These are phyloP conservation scores for Cossypha caffra DNA, from an alignment of 2,797 vertebrate species.

Conservation along the genomic window DNA sequence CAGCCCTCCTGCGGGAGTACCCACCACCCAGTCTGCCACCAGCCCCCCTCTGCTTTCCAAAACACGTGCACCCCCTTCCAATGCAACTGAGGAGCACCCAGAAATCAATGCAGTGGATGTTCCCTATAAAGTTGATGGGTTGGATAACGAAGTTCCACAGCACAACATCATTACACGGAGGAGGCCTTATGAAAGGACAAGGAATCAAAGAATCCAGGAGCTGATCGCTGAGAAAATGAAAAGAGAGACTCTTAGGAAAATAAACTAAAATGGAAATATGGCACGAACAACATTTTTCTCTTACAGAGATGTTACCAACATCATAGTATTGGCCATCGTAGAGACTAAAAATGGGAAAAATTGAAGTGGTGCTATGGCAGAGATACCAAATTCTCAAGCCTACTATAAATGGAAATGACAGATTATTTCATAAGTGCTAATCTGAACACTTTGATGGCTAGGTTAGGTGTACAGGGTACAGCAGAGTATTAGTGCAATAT, in stretches of 20 bases:
- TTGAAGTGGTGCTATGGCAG: conserved; percentile 68
- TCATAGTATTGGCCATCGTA: conserved; percentile 3
- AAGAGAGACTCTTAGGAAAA: conserved; percentile 79
- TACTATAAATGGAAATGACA: conserved; percentile 32
- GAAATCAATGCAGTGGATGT: conserved; percentile 88
- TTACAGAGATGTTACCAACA: conserved; percentile 74
- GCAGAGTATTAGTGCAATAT: conserved; percentile 63
- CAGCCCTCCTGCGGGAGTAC: background rate
- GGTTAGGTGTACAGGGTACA: conserved; percentile 31
- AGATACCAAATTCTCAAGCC: conserved; percentile 63
- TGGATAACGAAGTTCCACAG: conserved; percentile 82
- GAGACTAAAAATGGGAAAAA: conserved; percentile 34
- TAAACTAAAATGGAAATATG: conserved; percentile 72
- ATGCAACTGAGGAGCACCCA: conserved; percentile 75
- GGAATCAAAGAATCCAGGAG: conserved; percentile 95
- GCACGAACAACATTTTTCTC: conserved; percentile 64
- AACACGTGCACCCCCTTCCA: conserved; percentile 26
- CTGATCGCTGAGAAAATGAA: conserved; percentile 91
- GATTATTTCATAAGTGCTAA: conserved; percentile 47
- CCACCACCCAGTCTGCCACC: conserved; percentile 32
- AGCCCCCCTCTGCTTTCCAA: conserved; percentile 35
- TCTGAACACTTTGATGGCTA: conserved; percentile 19
- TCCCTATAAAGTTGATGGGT: conserved; percentile 72
- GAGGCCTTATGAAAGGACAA: conserved; percentile 87
- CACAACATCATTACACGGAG: conserved; percentile 87